Percentiles rank a stretch among this genome's conserved stretches.
phyloP scores from a whole-genome alignment of 2,113 vertebrate genomes.

The Misgurnus anguillicaudatus region DNA sequence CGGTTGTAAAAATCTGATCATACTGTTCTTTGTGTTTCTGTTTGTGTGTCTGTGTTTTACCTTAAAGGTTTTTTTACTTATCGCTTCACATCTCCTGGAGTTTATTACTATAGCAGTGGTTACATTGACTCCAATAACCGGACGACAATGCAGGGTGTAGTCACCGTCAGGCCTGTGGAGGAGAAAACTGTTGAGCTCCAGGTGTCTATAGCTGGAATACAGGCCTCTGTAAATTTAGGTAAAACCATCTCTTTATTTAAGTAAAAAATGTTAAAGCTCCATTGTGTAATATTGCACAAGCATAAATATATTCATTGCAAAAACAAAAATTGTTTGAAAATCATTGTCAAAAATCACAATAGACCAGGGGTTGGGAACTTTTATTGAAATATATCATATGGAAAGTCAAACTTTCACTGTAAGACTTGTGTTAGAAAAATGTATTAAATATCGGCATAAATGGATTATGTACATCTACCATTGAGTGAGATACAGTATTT shows the following conservation, averaged over 20 bases:
- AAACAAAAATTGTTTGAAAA: background rate
- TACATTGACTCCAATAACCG: conserved; percentile 61
- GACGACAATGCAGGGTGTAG: conserved; percentile 75
- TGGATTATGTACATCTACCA: too few species aligned
- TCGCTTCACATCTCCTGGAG: conserved; percentile 76
- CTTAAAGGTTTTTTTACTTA: conserved; percentile 77
- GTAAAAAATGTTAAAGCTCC: too few species aligned
- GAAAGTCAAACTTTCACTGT: too few species aligned
- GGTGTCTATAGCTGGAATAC: conserved; percentile 66
- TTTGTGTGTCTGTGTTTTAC: conserved; percentile 2
- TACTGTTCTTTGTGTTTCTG: background rate
- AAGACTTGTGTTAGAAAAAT: too few species aligned
- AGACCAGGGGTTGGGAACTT: too few species aligned
- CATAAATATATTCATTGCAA: too few species aligned
- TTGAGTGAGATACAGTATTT: too few species aligned
- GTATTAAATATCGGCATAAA: too few species aligned
- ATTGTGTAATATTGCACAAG: too few species aligned
- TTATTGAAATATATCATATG: too few species aligned
- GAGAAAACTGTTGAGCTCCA: conserved; percentile 58
- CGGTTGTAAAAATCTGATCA: background rate
- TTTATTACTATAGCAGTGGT: conserved; percentile 83
- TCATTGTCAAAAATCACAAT: too few species aligned
- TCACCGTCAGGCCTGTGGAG: conserved; percentile 68
- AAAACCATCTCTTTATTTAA: background rate
- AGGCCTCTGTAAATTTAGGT: conserved; percentile 68